Percentiles rank a stretch among this genome's conserved stretches.
Conservation (phyloP, 2,888 invertebrate species). For the Ernsta delagoae region DNA sequence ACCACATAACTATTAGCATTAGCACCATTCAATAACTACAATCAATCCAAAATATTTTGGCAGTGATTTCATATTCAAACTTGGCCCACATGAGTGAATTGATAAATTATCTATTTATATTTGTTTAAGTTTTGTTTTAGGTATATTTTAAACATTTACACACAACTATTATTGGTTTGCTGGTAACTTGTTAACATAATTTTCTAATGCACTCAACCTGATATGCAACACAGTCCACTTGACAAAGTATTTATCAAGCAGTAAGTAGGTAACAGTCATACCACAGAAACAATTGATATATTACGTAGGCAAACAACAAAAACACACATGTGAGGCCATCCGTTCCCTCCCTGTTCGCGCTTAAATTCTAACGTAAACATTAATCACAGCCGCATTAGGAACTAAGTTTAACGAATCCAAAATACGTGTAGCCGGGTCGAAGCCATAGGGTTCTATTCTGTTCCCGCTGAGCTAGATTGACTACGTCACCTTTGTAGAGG, state of each 20-base stretch:
- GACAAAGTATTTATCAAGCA: background rate
- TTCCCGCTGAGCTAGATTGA: slow-evolving; percentile 58
- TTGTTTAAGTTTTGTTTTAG: background rate
- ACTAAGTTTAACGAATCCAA: no score
- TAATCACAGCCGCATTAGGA: no score
- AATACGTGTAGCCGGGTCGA: no score
- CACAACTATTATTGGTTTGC: background rate
- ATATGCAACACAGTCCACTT: background rate
- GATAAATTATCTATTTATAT: background rate
- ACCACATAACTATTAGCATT: slow-evolving; percentile 32
- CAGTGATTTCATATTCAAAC: slow-evolving; percentile 5
- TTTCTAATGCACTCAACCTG: background rate
- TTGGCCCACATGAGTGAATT: slow-evolving; percentile 10
- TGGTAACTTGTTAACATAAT: slow-evolving; percentile 22
- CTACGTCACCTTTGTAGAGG: slow-evolving; percentile 61
- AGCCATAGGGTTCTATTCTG: no score
- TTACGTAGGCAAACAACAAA: no score
- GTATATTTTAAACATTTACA: background rate
- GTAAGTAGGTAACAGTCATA: background rate
- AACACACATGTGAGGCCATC: no score
- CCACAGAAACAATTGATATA: background rate
- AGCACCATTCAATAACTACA: slow-evolving; percentile 37
- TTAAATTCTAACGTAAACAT: no score
- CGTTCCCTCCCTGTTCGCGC: no score
- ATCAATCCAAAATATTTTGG: slow-evolving; percentile 9